A percentile compares a stretch with the other conserved stretches of the same genome.
phyloP scores from a whole-genome alignment of 2,888 invertebrate species.

The Tetheella fluctuosa region DNA sequence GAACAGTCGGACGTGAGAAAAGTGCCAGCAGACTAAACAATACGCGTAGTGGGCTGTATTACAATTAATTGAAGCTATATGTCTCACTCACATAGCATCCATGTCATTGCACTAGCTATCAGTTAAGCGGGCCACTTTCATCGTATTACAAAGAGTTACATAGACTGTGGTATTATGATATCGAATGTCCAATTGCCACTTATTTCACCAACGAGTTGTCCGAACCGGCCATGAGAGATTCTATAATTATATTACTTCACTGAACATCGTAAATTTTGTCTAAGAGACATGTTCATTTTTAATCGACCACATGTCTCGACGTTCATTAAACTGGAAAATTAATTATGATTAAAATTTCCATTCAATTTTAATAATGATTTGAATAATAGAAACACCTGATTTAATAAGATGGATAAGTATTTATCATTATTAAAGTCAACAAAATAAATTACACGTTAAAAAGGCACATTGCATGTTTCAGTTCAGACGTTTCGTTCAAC shows the following conservation, averaged over 20 bases:
- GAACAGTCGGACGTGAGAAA: conserved; percentile 21
- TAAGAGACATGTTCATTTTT: neutral
- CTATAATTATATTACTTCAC: neutral
- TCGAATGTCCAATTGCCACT: neutral
- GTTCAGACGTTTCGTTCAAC: conserved; percentile 7
- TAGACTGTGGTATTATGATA: too few species aligned
- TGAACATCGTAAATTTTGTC: neutral
- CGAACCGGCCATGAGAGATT: neutral
- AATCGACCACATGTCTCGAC: neutral
- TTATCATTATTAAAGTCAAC: neutral
- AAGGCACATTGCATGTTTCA: neutral
- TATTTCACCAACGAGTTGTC: neutral
- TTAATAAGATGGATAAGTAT: neutral
- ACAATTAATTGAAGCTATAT: neutral
- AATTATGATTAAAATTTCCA: conserved; percentile 6
- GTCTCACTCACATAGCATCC: neutral
- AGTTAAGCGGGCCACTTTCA: neutral
- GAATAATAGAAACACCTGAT: conserved; percentile 11
- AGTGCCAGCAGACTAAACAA: conserved; percentile 32
- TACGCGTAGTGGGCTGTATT: conserved; percentile 6
- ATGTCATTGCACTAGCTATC: conserved; percentile 1
- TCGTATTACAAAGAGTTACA: too few species aligned
- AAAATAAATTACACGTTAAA: neutral
- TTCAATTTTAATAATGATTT: conserved; percentile 4
- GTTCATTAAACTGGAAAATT: conserved; percentile 3